phyloP scores from a whole-genome alignment of 2,888 invertebrate genomes.

The Auanema freiburgensis region DNA sequence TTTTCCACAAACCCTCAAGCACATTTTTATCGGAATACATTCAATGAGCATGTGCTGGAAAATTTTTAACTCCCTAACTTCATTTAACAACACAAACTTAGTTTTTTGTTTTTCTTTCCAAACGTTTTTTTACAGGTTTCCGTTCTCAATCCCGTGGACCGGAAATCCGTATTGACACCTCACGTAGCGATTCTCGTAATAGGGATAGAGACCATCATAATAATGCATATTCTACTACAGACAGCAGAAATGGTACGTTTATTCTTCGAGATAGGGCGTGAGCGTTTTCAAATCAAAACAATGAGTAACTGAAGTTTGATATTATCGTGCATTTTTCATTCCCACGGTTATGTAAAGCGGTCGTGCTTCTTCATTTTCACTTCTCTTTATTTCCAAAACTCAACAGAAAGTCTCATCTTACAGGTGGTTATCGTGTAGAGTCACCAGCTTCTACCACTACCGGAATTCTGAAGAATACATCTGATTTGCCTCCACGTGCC shows the following conservation, averaged over 20 bases:
- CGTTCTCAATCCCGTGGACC: constrained; percentile 24
- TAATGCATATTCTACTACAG: constrained; percentile 19
- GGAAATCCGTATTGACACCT: constrained; percentile 15
- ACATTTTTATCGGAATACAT: not conserved
- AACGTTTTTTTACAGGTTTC: constrained; percentile 11
- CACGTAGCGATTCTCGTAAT: constrained; percentile 19
- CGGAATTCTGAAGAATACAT: constrained; percentile 40
- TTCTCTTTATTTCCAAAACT: not conserved
- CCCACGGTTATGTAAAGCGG: not conserved
- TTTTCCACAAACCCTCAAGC: not conserved
- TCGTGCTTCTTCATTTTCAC: not conserved
- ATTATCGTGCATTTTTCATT: not conserved
- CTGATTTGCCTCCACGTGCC: constrained; percentile 28
- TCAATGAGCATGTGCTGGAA: not conserved
- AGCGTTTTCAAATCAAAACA: constrained; percentile 2
- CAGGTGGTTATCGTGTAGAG: constrained; percentile 47
- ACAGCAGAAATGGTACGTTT: constrained; percentile 32
- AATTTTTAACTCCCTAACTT: constrained; percentile 6
- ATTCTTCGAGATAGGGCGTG: constrained; percentile 6
- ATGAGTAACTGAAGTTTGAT: too few relatives aligned
- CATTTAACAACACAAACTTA: constrained; percentile 1
- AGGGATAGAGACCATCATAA: constrained; percentile 11
- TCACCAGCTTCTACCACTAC: constrained; percentile 47
- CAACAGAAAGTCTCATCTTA: constrained; percentile 1
- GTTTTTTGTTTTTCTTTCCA: constrained; percentile 1